These are phyloP conservation scores for Koerneria pararmatus DNA, from an alignment of 2,888 invertebrate species.

Conservation along the genomic window DNA sequence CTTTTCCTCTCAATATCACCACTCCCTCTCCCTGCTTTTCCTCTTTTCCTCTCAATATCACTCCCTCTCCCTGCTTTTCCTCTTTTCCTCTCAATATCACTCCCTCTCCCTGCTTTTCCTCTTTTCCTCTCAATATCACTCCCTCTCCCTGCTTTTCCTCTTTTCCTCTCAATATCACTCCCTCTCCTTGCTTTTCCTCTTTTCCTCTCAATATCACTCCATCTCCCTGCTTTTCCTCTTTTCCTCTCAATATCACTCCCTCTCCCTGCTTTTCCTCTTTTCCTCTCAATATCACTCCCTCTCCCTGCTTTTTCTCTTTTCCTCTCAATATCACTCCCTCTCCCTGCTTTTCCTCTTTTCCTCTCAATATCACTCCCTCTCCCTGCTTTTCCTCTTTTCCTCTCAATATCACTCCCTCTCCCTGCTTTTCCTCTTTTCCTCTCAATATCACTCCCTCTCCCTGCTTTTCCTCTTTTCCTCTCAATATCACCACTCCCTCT, in stretches of 20 bases:
- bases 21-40: conserved; percentile 17
- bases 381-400: background rate
- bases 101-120: conserved; percentile 23
- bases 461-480: too few species aligned
- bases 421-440: too few species aligned
- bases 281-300: conserved; percentile 28
- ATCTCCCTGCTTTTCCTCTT: conserved; percentile 24
- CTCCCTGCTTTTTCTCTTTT: conserved; percentile 7
- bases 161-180: conserved; percentile 10
- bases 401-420: too few species aligned
- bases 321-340: too few species aligned
- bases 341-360: too few species aligned
- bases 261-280: conserved; percentile 20
- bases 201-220: conserved; percentile 20
- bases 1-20: background rate
- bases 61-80: conserved; percentile 19
- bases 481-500: too few species aligned
- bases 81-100: conserved; percentile 9
- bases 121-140: conserved; percentile 15
- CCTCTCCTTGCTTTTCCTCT: conserved; percentile 25
- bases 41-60: conserved; percentile 3
- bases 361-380: too few species aligned
- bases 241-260: conserved; percentile 13
- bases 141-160: conserved; percentile 17
- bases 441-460: too few species aligned